phyloP scores from a whole-genome alignment of 2,888 invertebrate species.

The Heliconius cydno region DNA sequence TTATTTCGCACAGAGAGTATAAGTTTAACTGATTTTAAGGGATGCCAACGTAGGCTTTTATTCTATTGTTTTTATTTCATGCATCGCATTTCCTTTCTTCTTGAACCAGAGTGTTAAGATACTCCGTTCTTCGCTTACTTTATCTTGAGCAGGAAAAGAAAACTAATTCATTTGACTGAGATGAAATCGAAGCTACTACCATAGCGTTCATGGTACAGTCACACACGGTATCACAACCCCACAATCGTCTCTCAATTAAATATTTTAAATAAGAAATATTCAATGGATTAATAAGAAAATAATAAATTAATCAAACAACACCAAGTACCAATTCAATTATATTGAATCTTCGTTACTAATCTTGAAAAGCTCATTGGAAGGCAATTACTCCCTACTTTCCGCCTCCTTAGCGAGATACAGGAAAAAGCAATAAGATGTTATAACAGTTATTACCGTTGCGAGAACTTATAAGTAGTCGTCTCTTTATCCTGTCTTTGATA shows the following conservation, averaged over 20 bases:
- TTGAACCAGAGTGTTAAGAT: no score
- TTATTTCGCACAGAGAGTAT: slow-evolving; percentile 26
- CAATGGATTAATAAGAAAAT: no score
- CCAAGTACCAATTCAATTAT: neutral
- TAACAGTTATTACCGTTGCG: slow-evolving; percentile 17
- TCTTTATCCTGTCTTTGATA: slow-evolving; percentile 9
- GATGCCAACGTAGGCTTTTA: neutral
- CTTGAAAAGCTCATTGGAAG: slow-evolving; percentile 19
- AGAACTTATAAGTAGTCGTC: slow-evolving; percentile 20
- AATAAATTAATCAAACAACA: neutral
- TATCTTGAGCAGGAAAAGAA: no score
- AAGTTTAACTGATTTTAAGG: slow-evolving; percentile 16
- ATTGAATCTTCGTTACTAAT: slow-evolving; percentile 9
- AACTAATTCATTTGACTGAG: no score
- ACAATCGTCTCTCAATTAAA: no score
- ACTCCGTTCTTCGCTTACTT: no score
- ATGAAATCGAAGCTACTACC: no score
- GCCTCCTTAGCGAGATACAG: slow-evolving; percentile 18
- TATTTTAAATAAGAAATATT: no score
- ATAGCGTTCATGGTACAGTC: no score
- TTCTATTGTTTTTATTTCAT: neutral
- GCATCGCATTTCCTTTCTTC: neutral
- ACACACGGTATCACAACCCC: no score
- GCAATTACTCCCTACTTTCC: slow-evolving; percentile 19
- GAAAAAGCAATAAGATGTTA: slow-evolving; percentile 26